phyloP scores from a whole-genome alignment of 2,888 invertebrate genomes.

The Polymixis lichenea region DNA sequence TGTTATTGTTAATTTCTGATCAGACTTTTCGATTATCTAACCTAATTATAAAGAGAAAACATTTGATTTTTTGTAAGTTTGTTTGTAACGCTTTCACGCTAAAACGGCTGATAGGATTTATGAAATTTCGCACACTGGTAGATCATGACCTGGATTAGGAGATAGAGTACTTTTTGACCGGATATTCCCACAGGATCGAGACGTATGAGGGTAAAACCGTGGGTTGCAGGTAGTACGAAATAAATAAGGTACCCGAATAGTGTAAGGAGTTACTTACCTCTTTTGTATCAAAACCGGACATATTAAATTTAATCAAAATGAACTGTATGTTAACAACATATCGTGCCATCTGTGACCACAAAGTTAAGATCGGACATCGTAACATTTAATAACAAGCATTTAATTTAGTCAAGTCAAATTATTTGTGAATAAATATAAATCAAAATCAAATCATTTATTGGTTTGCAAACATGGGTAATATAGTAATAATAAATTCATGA shows the following conservation, averaged over 20 bases:
- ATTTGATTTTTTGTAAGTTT: neutral
- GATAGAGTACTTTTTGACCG: too few species aligned
- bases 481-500: too few species aligned
- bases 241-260: neutral
- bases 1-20: constrained; percentile 8
- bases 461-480: too few species aligned
- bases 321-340: neutral
- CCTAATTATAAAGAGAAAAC: neutral
- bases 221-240: neutral
- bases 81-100: too few species aligned
- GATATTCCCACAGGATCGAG: too few species aligned
- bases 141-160: too few species aligned
- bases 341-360: neutral
- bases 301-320: neutral
- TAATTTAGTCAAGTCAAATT: neutral
- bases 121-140: too few species aligned
- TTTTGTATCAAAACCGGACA: neutral
- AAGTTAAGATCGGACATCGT: neutral
- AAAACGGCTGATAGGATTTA: too few species aligned
- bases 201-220: too few species aligned
- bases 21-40: neutral
- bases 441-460: too few species aligned
- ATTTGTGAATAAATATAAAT: too few species aligned
- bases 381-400: neutral
- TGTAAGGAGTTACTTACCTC: too few species aligned